Conservation (phyloP, 2,113 vertebrate genomes). For the Mormyrus iriodes region DNA sequence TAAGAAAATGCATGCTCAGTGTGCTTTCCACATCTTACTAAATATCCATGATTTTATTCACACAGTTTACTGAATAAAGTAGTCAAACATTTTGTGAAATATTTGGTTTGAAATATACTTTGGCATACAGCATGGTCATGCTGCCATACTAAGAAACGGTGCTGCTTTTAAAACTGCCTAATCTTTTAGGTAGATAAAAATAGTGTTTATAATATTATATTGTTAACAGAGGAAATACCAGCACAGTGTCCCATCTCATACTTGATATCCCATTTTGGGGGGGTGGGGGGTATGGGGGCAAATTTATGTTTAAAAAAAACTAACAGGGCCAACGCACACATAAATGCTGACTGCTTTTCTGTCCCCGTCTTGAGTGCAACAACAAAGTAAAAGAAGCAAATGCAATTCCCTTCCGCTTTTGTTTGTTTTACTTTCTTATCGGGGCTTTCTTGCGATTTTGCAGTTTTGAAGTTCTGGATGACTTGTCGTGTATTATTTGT, state of each 20-base stretch:
- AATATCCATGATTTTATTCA: neutral
- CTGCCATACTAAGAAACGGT: neutral
- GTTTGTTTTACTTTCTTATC: slow-evolving; percentile 24
- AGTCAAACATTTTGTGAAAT: neutral
- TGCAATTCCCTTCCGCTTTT: slow-evolving; percentile 3
- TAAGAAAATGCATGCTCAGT: neutral
- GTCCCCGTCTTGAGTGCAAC: neutral
- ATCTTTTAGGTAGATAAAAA: neutral
- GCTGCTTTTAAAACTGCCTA: neutral
- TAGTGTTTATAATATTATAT: neutral
- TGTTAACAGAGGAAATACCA: neutral
- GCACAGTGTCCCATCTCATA: neutral
- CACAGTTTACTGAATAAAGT: neutral
- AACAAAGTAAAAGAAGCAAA: slow-evolving; percentile 20
- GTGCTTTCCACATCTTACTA: neutral
- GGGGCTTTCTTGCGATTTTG: slow-evolving; percentile 14
- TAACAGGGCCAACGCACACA: neutral
- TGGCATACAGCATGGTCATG: neutral
- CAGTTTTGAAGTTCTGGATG: slow-evolving; percentile 19
- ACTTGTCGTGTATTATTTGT: slow-evolving; percentile 21
- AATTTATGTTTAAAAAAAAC: neutral
- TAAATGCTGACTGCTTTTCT: neutral
- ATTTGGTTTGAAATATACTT: neutral
- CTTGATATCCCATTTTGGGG: neutral
- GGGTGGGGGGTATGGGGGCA: neutral